Evolutionary conservation across 2,888 invertebrate genomes (phyloP), one percentile per base, ranked within the genome.

Genomic region (Tricholauxania praeusta): DNA sequence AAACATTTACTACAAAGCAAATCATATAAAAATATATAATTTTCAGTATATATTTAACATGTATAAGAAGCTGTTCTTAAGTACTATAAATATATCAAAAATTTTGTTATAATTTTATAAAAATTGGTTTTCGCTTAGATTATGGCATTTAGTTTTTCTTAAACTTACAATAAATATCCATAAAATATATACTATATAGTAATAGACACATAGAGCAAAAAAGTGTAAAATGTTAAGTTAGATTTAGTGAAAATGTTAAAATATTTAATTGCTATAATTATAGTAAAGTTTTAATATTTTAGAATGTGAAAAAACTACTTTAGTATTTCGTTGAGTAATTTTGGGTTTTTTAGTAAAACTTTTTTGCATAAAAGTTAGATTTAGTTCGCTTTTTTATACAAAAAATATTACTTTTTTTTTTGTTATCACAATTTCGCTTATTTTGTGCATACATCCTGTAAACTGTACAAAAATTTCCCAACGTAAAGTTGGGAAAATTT

Each of bases 341-440:
- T 10, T 59, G 6, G 4, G 6, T 60, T 17, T 28, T 60, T 19
- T 15, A 22, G 28, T 28, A 57, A 57, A 57, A 19, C 12, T 55
- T 14, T 28, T 57, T 57, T 28, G 19, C 22, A 19, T 19, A 28
- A 15, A 19, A n/a, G 17, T 64, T 1, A 22, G n/a, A 15, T 66
- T 66, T 66, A 39, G 32, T 52, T 28, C n/a, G 39, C 10, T 39
- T 39, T 47, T 17, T 39, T 62, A 62, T 32, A 28, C n/a, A 64
- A 53, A 53, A 60, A 60, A 22, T 52, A 67, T 47, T 62, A 62
- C 53, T 62, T 60, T 51, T 63, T 49, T 60, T 39, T 39, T 39
- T 39, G 60, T 74, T 79, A 79, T 79, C 79, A 79, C 79, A 79
- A 75, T 77, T 79, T 68, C 76, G 79, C 78, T 79, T 79, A 74